Base-by-base conservation (phyloP, 2,797 vertebrate genomes). In the Epinephelus malabaricus region DNA sequence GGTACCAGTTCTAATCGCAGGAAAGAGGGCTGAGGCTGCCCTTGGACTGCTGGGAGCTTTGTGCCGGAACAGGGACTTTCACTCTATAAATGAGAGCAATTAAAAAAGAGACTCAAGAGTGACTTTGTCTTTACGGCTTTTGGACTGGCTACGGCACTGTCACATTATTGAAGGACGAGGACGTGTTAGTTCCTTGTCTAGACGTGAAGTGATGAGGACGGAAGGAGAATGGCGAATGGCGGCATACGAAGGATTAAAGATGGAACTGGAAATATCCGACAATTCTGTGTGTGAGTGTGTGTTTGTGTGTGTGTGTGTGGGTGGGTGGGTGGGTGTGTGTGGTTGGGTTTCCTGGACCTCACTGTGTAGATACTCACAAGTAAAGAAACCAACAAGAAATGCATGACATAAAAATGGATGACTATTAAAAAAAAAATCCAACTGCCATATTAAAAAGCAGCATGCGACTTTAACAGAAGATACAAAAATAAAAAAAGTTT, bases 1-100 rank as follows among this genome's bases (percentile, higher is more conserved):
- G 98, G 98, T 99, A 99, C 94, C 98, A 99, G 93, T 98, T 99
- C 92, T 99, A 97, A 96, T 86, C 40, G 78, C 79, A 62, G 79
- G 79, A 87, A 34, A 30, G 80, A 66, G 68, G 77, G 43, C 64
- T 58, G 60, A 69, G 54, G 50, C 76, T 60, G 74, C 64, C 77
- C 53, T 67, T 46, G 72, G 60, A 75, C 88, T 82, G 85, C 84
- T 79, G 62, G 87, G 78, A 84, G 81, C 59, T 75, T 73, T 40
- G 76, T 66, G 87, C 89, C 84, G 50, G 75, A 70, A 88, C 75
- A 75, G 84, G 85, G 79, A 94, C 89, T 90, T 94, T 92, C 89
- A 91, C 87, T 92, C 92, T 84, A 72, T 72, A 74, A 82, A 91
- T 67, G 86, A 90, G 81, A 74, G 88, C 78, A 85, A 82, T 79